phyloP scores from a whole-genome alignment of 2,113 vertebrate species.

The Otocyon megalotis region DNA sequence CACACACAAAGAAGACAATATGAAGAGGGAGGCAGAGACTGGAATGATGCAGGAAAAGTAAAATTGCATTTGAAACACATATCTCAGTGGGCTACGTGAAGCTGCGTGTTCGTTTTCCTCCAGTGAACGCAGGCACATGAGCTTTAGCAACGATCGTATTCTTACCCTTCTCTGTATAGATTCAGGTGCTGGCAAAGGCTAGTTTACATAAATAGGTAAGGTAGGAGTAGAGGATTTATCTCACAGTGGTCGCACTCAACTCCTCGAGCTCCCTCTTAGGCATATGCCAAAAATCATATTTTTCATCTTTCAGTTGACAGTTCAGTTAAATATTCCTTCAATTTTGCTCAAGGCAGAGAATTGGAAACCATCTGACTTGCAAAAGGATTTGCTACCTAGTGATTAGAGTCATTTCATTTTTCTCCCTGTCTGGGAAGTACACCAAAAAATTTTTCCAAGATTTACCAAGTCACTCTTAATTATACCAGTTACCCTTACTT shows the following conservation, averaged over 20 bases:
- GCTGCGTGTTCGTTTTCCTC: not conserved
- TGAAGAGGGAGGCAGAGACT: not conserved
- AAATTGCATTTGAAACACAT: not conserved
- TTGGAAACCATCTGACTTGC: slow-evolving; percentile 13
- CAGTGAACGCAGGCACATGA: not conserved
- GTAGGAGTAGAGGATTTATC: not conserved
- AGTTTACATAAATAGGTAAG: not conserved
- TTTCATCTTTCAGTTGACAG: not conserved
- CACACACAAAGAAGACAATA: not conserved
- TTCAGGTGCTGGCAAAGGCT: not conserved
- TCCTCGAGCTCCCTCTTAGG: not conserved
- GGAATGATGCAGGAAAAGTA: not conserved
- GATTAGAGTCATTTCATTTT: not conserved
- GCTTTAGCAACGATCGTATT: not conserved
- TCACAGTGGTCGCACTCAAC: not conserved
- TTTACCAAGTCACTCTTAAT: not conserved
- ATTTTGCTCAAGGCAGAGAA: slow-evolving; percentile 28
- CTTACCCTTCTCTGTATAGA: not conserved
- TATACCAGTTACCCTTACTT: not conserved
- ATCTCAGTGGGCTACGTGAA: not conserved
- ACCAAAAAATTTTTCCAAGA: not conserved
- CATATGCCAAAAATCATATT: not conserved
- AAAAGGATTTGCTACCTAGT: not conserved
- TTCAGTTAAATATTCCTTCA: not conserved
- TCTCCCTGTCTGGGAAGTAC: not conserved